Base-by-base conservation (phyloP, 2,888 invertebrate genomes). In the Branchinecta sandiegonensis region DNA sequence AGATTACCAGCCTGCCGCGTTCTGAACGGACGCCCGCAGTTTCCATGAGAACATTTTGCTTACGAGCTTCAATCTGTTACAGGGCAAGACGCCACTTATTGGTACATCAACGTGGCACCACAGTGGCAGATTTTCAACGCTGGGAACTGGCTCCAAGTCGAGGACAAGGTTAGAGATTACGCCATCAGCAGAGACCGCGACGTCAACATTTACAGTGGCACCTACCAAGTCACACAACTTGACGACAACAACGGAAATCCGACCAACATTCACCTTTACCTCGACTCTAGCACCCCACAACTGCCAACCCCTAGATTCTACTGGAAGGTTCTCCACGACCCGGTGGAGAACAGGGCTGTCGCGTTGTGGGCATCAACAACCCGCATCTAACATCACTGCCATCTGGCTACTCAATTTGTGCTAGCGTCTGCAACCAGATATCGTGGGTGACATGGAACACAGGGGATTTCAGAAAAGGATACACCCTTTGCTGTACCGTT, bases 391-490 rank as follows among this genome's bases (percentile, higher is more conserved):
- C 12, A 46, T 47, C 56, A 23, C 13, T 65, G 8, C 46, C 64
- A 46, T 46, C 14, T 47, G 68, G 14, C 13, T 17, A 69, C 50
- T n/a, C 83, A 69, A 77, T 84, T 71, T 85, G 85, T 74, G 72
- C 76, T 17, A 79, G 82, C 66, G 80, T 85, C 73, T 78, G 77
- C 73, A 10, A 67, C 48, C 65, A 71, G 70, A 73, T 78, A 50
- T 65, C 73, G 1, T 86, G 86, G 86, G 75, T 86, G 11, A 69
- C 56, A 8, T 67, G 56, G 47, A 48, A 71, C 46, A 56, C 66
- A 14, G 65, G 46, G 2, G 65, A 66, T 13, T 46, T 66, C 12
- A 11, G 46, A 7, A 71, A 63, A n/a, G 71, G 70, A n/a, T 68
- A 69, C 50, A 66, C 65, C n/a, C 68, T 69, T 67, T 71, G 70